Evolutionary conservation across 2,888 invertebrate genomes (phyloP).

Genomic region (Lasioglossum pauxillum): DNA sequence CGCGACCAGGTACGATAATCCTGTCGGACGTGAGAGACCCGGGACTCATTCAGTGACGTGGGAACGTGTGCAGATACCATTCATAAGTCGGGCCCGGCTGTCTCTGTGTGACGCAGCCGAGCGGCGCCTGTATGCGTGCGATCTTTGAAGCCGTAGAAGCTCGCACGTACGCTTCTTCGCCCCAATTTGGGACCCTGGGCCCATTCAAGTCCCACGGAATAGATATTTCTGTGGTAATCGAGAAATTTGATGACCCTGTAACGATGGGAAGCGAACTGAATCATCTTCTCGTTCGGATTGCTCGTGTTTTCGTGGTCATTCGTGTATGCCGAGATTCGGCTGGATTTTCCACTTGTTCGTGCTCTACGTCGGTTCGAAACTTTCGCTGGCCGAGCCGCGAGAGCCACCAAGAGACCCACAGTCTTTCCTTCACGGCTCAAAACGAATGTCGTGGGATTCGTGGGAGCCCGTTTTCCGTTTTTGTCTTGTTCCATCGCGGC

Average conservation of each 20-base stretch:
- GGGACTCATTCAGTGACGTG: constrained; percentile 74
- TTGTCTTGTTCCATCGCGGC: constrained; percentile 72
- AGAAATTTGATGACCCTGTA: not conserved
- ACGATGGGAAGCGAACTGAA: no score
- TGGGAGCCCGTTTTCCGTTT: constrained; percentile 78
- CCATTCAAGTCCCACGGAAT: not conserved
- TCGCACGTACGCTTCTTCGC: constrained; percentile 26
- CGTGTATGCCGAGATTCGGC: not conserved
- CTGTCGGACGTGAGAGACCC: constrained; percentile 71
- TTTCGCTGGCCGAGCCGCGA: constrained; percentile 41
- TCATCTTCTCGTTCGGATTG: not conserved
- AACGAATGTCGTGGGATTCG: constrained; percentile 76
- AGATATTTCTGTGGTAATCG: not conserved
- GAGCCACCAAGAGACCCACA: constrained; percentile 70
- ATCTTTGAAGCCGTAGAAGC: constrained; percentile 53
- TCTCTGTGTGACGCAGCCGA: constrained; percentile 40
- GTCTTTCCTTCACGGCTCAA: constrained; percentile 74
- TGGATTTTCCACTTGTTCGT: constrained; percentile 40
- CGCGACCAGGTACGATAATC: constrained; percentile 73
- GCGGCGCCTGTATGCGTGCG: constrained; percentile 38
- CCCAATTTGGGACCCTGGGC: constrained; percentile 27
- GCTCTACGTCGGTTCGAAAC: constrained; percentile 42
- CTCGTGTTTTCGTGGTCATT: not conserved
- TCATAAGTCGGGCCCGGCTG: constrained; percentile 67
- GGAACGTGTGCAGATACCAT: constrained; percentile 75